phyloP scores from a whole-genome alignment of 2,113 vertebrate species.

The Fregata magnificens region DNA sequence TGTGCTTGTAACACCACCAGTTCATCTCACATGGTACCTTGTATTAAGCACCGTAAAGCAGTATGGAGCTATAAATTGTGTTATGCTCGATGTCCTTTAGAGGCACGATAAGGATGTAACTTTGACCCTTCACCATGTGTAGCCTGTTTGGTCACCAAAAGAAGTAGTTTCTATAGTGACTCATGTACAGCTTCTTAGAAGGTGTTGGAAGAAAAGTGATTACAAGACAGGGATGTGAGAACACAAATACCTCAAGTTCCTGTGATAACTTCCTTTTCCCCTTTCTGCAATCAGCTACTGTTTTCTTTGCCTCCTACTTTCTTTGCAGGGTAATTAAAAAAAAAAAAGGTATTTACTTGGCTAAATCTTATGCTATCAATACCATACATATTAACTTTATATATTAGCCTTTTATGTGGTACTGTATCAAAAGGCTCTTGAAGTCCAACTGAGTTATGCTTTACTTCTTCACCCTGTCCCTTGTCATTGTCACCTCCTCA shows the following conservation, averaged over 20 bases:
- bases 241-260: background rate
- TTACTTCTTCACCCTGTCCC: constrained; percentile 30
- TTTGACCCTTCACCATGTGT: background rate
- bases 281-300: background rate
- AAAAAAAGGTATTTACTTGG: constrained; percentile 34
- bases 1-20: background rate
- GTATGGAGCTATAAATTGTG: background rate
- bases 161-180: background rate
- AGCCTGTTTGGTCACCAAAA: background rate
- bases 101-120: background rate
- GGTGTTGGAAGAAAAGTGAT: background rate
- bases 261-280: background rate
- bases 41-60: no score
- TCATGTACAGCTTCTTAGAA: background rate
- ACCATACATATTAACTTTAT: constrained; percentile 45
- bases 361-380: constrained; percentile 31
- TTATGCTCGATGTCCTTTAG: background rate
- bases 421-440: constrained; percentile 57
- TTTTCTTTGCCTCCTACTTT: background rate
- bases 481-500: constrained; percentile 50
- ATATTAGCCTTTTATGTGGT: constrained; percentile 60
- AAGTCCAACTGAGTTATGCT: constrained; percentile 63
- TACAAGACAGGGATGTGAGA: background rate
- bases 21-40: background rate
- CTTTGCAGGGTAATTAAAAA: constrained; percentile 2